Conservation (phyloP, 2,888 invertebrate species). For the Ceratothoa steindachneri region DNA sequence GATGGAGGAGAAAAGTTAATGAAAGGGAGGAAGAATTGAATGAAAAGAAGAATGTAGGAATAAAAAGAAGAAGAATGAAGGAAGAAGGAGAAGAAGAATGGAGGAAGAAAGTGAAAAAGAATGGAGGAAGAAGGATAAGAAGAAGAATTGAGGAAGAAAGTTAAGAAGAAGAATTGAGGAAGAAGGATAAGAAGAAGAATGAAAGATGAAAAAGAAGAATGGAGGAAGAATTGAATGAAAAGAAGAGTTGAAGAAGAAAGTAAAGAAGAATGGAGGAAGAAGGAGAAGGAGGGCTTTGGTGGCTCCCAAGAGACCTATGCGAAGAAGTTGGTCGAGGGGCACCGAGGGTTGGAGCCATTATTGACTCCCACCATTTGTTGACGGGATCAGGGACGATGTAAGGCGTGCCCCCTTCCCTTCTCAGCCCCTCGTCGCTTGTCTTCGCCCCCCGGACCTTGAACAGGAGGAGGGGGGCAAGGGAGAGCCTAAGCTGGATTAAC, state of each 20-base stretch:
- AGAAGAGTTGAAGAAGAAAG: neutral
- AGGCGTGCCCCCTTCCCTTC: too few relatives aligned
- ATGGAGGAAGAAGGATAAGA: too few relatives aligned
- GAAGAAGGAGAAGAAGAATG: neutral
- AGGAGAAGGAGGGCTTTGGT: neutral
- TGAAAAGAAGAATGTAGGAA: neutral
- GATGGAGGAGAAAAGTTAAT: too few relatives aligned
- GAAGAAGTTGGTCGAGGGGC: conserved; percentile 12
- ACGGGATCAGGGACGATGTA: too few relatives aligned
- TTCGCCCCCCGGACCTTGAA: too few relatives aligned
- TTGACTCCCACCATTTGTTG: conserved; percentile 6
- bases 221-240: neutral
- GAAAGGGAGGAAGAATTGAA: neutral
- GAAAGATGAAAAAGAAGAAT: neutral
- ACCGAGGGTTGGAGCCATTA: conserved; percentile 14
- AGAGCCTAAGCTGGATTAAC: too few relatives aligned
- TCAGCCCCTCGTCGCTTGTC: too few relatives aligned
- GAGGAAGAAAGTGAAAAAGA: neutral
- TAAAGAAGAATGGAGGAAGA: neutral
- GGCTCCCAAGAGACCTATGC: neutral
- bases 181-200: neutral
- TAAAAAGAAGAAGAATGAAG: neutral
- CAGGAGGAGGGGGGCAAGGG: too few relatives aligned
- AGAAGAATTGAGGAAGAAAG: neutral
- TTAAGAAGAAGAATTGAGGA: neutral